These are phyloP conservation scores for Periparus ater DNA, from an alignment of 2,797 vertebrate genomes.

Conservation along the genomic window DNA sequence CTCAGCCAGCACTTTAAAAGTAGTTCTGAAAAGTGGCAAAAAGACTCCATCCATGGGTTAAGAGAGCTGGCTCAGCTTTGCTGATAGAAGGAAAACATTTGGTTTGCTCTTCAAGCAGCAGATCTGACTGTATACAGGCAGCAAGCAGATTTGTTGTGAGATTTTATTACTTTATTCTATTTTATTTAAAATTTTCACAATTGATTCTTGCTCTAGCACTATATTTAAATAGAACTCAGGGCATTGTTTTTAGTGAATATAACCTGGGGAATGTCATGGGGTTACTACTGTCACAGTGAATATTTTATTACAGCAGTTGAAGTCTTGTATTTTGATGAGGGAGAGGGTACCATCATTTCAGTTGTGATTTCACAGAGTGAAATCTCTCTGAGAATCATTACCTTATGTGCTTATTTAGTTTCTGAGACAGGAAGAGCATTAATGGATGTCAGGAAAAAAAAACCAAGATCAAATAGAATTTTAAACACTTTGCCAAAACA, in stretches of 20 bases:
- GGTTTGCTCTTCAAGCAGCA: not conserved
- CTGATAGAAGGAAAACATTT: not conserved
- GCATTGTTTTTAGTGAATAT: not conserved
- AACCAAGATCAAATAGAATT: not conserved
- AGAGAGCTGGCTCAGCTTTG: not conserved
- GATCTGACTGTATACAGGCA: not conserved
- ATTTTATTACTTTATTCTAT: not conserved
- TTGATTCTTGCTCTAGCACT: not conserved
- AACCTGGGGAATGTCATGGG: not conserved
- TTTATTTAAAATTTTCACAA: not conserved
- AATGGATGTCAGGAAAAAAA: slow-evolving; percentile 9
- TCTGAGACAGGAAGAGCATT: not conserved
- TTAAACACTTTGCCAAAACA: slow-evolving; percentile 18
- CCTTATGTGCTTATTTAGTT: not conserved
- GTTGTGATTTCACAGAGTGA: not conserved
- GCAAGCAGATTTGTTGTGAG: not conserved
- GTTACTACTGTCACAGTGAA: not conserved
- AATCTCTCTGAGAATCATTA: not conserved
- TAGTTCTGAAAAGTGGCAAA: not conserved
- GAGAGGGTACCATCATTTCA: not conserved
- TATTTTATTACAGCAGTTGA: not conserved
- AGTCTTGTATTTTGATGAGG: not conserved
- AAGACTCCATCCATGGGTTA: not conserved
- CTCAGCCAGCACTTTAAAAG: not conserved
- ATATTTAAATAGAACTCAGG: not conserved